These are phyloP conservation scores for Remorina albescens DNA, from an alignment of 2,797 vertebrate species.

Conservation along the genomic window DNA sequence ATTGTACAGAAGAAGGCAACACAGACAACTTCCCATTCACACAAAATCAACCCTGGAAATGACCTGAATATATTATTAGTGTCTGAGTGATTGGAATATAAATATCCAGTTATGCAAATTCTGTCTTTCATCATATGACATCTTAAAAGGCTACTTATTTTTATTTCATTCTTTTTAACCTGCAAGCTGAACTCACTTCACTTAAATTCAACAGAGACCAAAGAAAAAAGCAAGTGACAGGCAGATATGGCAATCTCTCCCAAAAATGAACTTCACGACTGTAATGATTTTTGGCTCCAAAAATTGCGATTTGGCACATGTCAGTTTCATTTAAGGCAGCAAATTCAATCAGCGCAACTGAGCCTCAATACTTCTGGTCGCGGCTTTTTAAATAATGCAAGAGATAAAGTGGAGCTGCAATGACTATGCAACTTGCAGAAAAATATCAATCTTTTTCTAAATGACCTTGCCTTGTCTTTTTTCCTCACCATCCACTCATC, in stretches of 20 bases:
- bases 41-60: slow-evolving; percentile 39
- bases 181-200: slow-evolving; percentile 18
- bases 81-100: slow-evolving; percentile 56
- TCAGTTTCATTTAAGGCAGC: slow-evolving; percentile 79
- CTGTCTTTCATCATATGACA: slow-evolving; percentile 8
- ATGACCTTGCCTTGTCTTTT: slow-evolving; percentile 34
- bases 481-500: neutral
- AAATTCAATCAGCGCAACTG: slow-evolving; percentile 65
- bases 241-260: slow-evolving; percentile 51
- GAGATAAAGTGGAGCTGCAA: slow-evolving; percentile 69
- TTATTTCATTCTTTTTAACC: neutral
- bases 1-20: slow-evolving; percentile 50
- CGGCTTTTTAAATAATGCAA: slow-evolving; percentile 72
- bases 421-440: slow-evolving; percentile 61
- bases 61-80: slow-evolving; percentile 66
- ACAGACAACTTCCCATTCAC: slow-evolving; percentile 30
- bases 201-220: slow-evolving; percentile 53
- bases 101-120: slow-evolving; percentile 65
- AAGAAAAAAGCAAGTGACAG: slow-evolving; percentile 28
- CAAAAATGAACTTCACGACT: slow-evolving; percentile 47
- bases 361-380: slow-evolving; percentile 55
- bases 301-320: slow-evolving; percentile 80
- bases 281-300: slow-evolving; percentile 58
- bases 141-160: slow-evolving; percentile 13
- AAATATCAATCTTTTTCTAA: slow-evolving; percentile 51